Evolutionary conservation across 2,797 vertebrate genomes (phyloP), one percentile per base, ranked within the genome.

Genomic region (Microchirus variegatus): DNA sequence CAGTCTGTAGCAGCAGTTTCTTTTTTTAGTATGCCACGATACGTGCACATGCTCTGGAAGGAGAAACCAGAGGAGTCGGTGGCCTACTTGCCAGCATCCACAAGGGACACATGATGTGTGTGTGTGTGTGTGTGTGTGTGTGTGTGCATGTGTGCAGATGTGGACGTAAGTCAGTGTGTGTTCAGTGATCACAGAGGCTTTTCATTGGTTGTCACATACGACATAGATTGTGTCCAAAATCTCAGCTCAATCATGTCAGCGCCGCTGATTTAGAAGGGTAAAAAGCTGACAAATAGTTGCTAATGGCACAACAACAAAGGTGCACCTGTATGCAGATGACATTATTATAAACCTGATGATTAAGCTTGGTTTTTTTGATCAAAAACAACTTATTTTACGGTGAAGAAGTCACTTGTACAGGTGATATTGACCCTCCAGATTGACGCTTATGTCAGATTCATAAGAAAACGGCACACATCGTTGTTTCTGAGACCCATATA

Each of bases 1-100:
- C 77, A 63, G 77, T 78, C 86, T 87, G 59, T 83, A 83, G 66
- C 83, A 81, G 88, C 86, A 78, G 47, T 81, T 89, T 91, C 91
- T 91, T 93, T 91, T 92, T 91, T 87, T 93, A 94, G 91, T 67
- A 67, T 68, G 64, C 72, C 84, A 85, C 84, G 91, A 87, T 87
- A 90, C 88, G 84, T 58, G 59, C 81, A 73, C 79, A 75, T 76
- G 72, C 86, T 86, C 87, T 80, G 70, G 73, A 87, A 87, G 78
- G 78, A 88, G 80, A 84, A 78, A 76, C 73, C 75, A 83, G 90
- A 90, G 78, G 77, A 87, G 84, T 75, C 77, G 53, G 68, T 90
- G 92, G 78, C 90, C 92, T 92, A 93, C 78, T 91, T 89, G 71
- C 76, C 53, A 40, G 73, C 78, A 80, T 90, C 90, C 80, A n/a